These are phyloP conservation scores for Nemurella pictetii DNA, from an alignment of 2,888 invertebrate genomes.

Conservation along the genomic window DNA sequence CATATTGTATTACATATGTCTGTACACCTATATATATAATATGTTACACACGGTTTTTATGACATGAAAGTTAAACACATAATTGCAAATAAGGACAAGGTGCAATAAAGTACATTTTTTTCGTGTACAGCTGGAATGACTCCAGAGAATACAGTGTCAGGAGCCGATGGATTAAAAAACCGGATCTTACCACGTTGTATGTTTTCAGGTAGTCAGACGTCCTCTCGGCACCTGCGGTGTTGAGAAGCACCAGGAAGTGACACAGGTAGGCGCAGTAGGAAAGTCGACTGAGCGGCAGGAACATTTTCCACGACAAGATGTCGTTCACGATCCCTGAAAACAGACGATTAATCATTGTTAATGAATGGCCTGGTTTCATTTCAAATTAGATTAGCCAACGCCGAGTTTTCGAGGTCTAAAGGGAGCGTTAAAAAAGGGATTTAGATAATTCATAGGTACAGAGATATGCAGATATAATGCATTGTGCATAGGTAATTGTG, in stretches of 20 bases:
- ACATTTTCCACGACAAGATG: conserved; percentile 56
- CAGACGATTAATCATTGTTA: no score
- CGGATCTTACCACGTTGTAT: conserved; percentile 51
- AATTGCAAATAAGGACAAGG: not conserved
- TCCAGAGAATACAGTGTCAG: no score
- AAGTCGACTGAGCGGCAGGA: conserved; percentile 62
- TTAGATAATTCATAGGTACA: no score
- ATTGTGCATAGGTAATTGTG: no score
- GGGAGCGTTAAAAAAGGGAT: no score
- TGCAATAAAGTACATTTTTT: not conserved
- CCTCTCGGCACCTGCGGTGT: conserved; percentile 56
- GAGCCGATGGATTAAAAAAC: not conserved
- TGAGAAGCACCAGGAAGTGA: conserved; percentile 58
- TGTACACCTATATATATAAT: no score
- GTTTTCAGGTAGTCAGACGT: conserved; percentile 53
- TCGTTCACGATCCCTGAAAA: conserved; percentile 34
- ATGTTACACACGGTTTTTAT: no score
- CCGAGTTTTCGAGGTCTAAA: no score
- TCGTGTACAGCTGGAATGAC: not conserved
- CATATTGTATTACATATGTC: no score
- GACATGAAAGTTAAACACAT: not conserved
- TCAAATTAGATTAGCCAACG: no score
- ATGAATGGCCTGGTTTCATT: no score
- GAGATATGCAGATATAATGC: no score
- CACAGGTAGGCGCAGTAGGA: conserved; percentile 63